phyloP scores from a whole-genome alignment of 2,797 vertebrate genomes.

The Eulemur albifrons region DNA sequence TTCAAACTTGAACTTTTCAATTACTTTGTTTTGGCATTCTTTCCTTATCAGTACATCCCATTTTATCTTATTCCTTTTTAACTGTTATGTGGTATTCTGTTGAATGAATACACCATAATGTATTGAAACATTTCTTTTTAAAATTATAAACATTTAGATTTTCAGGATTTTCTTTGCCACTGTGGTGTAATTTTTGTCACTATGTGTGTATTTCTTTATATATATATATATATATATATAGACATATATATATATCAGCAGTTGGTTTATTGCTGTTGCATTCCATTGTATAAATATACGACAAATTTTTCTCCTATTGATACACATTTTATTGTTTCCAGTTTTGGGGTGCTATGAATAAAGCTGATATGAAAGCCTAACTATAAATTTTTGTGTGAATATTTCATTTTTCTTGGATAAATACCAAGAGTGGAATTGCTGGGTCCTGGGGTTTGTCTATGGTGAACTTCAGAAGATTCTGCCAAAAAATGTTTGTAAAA shows the following conservation, averaged over 20 bases:
- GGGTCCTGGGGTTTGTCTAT: not conserved
- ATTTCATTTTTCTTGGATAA: not conserved
- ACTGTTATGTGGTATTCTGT: not conserved
- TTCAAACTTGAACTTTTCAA: not conserved
- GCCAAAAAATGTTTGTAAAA: no score
- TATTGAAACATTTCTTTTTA: not conserved
- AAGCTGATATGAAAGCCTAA: not conserved
- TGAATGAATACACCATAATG: not conserved
- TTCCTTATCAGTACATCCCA: not conserved
- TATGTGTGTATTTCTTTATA: not conserved
- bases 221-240: not conserved
- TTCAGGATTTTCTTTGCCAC: not conserved
- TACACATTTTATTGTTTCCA: not conserved
- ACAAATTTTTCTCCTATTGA: not conserved
- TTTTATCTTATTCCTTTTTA: not conserved
- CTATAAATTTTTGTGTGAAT: not conserved
- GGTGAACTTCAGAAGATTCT: not conserved
- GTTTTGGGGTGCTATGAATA: not conserved
- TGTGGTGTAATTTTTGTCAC: not conserved
- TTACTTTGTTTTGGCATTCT: not conserved
- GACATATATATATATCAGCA: not conserved
- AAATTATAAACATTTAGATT: not conserved
- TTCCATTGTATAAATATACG: not conserved
- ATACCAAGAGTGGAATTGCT: not conserved
- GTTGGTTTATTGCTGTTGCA: not conserved